Base-by-base conservation (phyloP, 2,797 vertebrate species). In the Falco naumanni region DNA sequence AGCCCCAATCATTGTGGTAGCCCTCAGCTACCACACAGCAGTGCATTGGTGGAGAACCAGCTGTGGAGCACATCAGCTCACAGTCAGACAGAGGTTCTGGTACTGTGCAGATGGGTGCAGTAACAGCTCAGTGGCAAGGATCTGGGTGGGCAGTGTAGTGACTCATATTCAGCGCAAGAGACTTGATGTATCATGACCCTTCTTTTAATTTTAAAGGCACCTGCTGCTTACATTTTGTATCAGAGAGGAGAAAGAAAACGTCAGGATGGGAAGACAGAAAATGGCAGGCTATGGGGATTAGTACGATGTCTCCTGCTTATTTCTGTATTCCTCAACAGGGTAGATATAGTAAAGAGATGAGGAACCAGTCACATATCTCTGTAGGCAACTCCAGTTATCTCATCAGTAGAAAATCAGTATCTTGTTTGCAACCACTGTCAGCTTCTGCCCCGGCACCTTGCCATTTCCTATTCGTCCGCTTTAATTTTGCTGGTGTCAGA, bases 21-120 rank as follows among this genome's bases (percentile, higher is more conserved):
- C 37, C 54, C 29, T 72, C 51, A 24, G 34, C 54, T 37, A 16
- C n/a, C 2, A 2, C 37, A 25, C 29, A 7, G 34, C 0, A 0
- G 33, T 33, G 29, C 28, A 5, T 22, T 0, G 0, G 48, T 45
- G n/a, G 66, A 56, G 83, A 69, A 16, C 14, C 47, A 39, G 29
- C 59, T 34, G 71, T 37, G 56, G 56, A 63, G 50, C 51, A 22
- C n/a, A 17, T 3, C 43, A 82, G 47, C 75, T 21, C 39, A 4
- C 41, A 64, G 50, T 33, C 31, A 61, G 87, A 41, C 0, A 0
- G 48, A 83, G 28, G 34, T 54, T 63, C 47, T 34, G 84, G 22
- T 0, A 0, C 71, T 65, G 25, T 33, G 41, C 24, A 24, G 50
- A 29, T 13, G 25, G 33, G 15, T 34, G 41, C 56, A 54, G 24